Percentiles rank a stretch among this genome's conserved stretches.
Evolutionary conservation across 2,797 vertebrate genomes (phyloP).

Genomic region (Telmatherina bonti): DNA sequence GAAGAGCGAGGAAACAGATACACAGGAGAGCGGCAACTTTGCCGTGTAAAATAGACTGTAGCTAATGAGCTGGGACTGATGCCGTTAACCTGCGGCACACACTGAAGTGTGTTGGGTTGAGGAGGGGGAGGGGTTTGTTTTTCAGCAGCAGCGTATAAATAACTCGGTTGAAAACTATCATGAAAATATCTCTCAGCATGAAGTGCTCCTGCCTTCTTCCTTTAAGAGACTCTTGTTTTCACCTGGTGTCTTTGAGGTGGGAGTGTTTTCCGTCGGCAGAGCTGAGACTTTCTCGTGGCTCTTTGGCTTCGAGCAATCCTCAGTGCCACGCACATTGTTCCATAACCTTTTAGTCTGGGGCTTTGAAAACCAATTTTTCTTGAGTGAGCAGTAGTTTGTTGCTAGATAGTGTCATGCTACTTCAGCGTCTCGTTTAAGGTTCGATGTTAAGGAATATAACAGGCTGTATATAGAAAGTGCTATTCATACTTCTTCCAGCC

Average conservation of each 20-base stretch:
- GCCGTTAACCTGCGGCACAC: conserved; percentile 46
- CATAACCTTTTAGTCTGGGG: conserved; percentile 17
- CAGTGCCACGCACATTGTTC: conserved; percentile 10
- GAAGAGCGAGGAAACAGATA: conserved; percentile 46
- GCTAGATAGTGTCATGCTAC: conserved; percentile 14
- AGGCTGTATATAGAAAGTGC: conserved; percentile 28
- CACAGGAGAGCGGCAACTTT: conserved; percentile 33
- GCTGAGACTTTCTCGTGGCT: conserved; percentile 9
- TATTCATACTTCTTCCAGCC: conserved; percentile 33
- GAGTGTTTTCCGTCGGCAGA: conserved; percentile 11
- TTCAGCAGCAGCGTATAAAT: conserved; percentile 10
- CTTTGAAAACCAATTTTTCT: conserved; percentile 37
- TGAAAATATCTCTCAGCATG: conserved; percentile 10
- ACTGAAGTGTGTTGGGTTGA: conserved; percentile 19
- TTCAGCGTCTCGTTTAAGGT: conserved; percentile 31
- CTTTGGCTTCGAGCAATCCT: conserved; percentile 15
- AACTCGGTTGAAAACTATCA: conserved; percentile 32
- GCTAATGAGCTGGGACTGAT: conserved; percentile 60
- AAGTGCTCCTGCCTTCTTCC: conserved; percentile 10
- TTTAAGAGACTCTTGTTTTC: conserved; percentile 6
- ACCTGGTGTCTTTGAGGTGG: conserved; percentile 5
- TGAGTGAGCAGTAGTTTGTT: conserved; percentile 25
- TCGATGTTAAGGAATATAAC: conserved; percentile 24
- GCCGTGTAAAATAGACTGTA: conserved; percentile 40
- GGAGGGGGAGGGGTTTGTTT: conserved; percentile 2